phyloP scores from a whole-genome alignment of 1,140 invertebrate genomes.

The Laupala kohalensis region DNA sequence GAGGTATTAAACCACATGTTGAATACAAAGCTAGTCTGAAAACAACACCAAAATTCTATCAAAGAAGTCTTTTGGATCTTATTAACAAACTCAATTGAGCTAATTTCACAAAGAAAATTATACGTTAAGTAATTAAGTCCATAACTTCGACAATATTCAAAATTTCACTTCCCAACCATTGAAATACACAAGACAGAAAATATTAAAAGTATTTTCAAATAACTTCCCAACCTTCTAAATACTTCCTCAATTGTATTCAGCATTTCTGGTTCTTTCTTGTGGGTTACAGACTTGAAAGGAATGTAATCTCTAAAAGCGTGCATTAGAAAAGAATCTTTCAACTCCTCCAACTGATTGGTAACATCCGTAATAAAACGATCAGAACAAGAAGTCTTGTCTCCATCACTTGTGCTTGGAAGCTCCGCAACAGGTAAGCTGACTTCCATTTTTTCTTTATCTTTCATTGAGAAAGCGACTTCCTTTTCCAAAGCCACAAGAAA shows the following conservation, averaged over 20 bases:
- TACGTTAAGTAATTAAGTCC: too few relatives aligned
- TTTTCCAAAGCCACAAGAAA: slow-evolving; percentile 23
- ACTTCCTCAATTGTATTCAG: background rate
- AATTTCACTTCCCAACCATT: too few relatives aligned
- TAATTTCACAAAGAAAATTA: too few relatives aligned
- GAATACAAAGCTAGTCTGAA: background rate
- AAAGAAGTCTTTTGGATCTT: too few relatives aligned
- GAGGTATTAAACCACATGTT: background rate
- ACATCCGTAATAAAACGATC: slow-evolving; percentile 13
- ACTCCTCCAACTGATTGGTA: slow-evolving; percentile 24
- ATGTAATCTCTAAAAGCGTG: slow-evolving; percentile 30
- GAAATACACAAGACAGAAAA: too few relatives aligned
- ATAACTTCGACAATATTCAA: too few relatives aligned
- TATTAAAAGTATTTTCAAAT: too few relatives aligned
- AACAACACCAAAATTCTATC: background rate
- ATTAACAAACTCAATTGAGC: too few relatives aligned
- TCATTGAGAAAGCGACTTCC: slow-evolving; percentile 24
- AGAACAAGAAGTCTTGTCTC: too few relatives aligned
- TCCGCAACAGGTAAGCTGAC: slow-evolving; percentile 16
- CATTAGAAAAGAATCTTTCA: slow-evolving; percentile 30
- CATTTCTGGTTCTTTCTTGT: background rate
- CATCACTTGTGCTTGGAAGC: slow-evolving; percentile 18
- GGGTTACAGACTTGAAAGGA: slow-evolving; percentile 9
- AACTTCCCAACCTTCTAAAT: background rate
- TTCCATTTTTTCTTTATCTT: slow-evolving; percentile 14